phyloP scores from a whole-genome alignment of 2,113 vertebrate species.

The Halcyon malimbica region DNA sequence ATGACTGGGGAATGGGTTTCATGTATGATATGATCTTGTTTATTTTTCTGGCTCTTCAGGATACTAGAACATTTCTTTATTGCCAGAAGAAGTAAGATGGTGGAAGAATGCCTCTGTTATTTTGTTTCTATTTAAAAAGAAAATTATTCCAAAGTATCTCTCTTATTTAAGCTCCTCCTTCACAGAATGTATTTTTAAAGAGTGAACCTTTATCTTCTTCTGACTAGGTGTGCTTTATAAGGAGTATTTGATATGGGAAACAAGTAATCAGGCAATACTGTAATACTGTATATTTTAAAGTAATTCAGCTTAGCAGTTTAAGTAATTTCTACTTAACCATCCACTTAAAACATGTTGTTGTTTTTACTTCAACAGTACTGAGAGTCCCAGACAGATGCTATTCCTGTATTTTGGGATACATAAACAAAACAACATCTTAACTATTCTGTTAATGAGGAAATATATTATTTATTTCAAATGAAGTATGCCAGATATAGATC shows the following conservation, averaged over 20 bases:
- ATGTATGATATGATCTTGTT: neutral
- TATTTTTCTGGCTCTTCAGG: neutral
- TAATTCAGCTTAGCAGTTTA: neutral
- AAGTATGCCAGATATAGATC: neutral
- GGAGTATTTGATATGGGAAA: neutral
- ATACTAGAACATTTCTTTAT: neutral
- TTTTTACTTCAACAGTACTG: neutral
- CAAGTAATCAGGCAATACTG: neutral
- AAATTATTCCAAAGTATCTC: neutral
- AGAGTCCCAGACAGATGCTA: neutral
- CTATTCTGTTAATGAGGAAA: conserved; percentile 17
- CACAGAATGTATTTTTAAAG: neutral
- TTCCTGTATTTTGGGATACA: neutral
- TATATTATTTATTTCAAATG: neutral
- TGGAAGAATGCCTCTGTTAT: neutral
- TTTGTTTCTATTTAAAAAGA: neutral
- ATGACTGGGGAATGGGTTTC: neutral
- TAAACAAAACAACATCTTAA: neutral
- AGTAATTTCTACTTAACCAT: neutral
- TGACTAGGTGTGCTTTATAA: neutral
- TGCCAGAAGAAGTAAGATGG: neutral
- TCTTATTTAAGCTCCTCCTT: neutral
- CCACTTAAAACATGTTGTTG: neutral
- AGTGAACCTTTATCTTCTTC: neutral
- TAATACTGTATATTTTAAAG: neutral